Conservation (phyloP, 2,888 invertebrate species). For the Tetragonula carbonaria region DNA sequence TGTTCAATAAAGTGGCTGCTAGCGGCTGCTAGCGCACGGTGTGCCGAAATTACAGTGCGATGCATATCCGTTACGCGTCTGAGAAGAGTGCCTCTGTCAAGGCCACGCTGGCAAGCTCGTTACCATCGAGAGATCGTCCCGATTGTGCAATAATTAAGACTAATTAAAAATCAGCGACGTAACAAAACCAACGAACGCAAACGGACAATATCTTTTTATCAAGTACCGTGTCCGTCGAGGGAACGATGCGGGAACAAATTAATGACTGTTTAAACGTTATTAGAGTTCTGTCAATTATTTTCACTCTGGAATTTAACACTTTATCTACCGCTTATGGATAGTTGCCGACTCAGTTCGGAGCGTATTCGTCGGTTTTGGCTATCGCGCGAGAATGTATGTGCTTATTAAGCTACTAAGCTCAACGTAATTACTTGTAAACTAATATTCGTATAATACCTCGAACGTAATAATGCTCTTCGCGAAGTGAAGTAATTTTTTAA, state of each 20-base stretch:
- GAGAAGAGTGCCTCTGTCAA: not conserved
- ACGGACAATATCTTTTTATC: not conserved
- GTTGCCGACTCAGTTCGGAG: too few relatives aligned
- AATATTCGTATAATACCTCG: too few relatives aligned
- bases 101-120: not conserved
- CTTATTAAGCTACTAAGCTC: too few relatives aligned
- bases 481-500: too few relatives aligned
- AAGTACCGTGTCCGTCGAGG: too few relatives aligned
- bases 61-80: not conserved
- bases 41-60: constrained; percentile 25
- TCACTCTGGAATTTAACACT: not conserved
- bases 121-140: not conserved
- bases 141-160: not conserved
- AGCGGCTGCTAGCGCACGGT: constrained; percentile 9
- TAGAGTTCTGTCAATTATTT: not conserved
- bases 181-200: not conserved
- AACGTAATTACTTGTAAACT: too few relatives aligned
- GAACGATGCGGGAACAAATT: not conserved
- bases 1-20: constrained; percentile 57
- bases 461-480: too few relatives aligned
- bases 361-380: too few relatives aligned
- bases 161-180: not conserved
- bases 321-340: too few relatives aligned
- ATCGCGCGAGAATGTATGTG: too few relatives aligned
- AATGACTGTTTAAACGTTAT: not conserved